Evolutionary conservation across 1,140 invertebrate genomes (phyloP).

Genomic region (Dufourea novaeangliae): DNA sequence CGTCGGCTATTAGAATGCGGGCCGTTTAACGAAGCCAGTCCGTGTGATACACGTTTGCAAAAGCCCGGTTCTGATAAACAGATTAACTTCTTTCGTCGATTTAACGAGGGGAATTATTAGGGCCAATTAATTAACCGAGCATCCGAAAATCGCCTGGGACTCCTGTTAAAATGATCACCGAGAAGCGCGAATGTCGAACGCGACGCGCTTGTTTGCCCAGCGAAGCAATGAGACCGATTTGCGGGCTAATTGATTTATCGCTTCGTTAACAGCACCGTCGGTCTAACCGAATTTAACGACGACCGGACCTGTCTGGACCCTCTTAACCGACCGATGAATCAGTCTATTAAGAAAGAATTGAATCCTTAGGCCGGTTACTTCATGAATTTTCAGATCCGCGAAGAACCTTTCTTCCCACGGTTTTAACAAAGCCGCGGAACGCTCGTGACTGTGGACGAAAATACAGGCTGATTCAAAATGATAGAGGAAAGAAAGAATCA

Average conservation of each 20-base stretch:
- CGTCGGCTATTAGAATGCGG: neutral
- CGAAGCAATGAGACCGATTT: conserved; percentile 22
- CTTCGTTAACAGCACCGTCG: conserved; percentile 25
- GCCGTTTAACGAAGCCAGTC: neutral
- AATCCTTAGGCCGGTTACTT: neutral
- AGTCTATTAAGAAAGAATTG: neutral
- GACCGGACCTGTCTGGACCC: neutral
- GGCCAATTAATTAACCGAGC: conserved; percentile 22
- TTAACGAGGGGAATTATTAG: neutral
- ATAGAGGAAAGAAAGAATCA: no score
- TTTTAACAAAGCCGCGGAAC: neutral
- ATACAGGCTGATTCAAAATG: no score
- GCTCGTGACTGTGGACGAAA: neutral
- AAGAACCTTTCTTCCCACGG: neutral
- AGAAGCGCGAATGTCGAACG: conserved; percentile 18
- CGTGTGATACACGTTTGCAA: neutral
- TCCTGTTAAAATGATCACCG: conserved; percentile 34
- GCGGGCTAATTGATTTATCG: conserved; percentile 38
- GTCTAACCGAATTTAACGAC: conserved; percentile 18
- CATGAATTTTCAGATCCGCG: neutral
- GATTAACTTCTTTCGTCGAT: conserved; percentile 6
- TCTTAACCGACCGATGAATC: neutral
- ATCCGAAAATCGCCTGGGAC: conserved; percentile 26
- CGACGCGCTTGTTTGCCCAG: conserved; percentile 20
- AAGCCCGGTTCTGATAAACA: conserved; percentile 9